phyloP scores from a whole-genome alignment of 2,888 invertebrate species.

The Lysandra coridon region DNA sequence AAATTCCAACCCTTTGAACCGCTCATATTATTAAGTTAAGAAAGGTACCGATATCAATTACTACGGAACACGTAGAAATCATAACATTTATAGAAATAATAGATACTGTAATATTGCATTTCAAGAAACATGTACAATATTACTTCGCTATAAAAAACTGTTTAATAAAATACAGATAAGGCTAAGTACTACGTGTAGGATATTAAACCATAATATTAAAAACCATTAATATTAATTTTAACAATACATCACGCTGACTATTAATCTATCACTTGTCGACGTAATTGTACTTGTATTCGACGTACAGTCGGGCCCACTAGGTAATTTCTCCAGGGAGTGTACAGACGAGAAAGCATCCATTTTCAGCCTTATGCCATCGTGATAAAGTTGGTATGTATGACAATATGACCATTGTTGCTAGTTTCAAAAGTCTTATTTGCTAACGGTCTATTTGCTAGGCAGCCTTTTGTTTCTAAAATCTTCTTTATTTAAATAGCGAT shows the following conservation, averaged over 20 bases:
- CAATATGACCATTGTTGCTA: neutral
- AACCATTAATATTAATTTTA: neutral
- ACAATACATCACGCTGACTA: neutral
- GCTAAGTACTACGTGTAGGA: too few species aligned
- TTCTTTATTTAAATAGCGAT: neutral
- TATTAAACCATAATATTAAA: too few species aligned
- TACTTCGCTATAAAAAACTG: too few species aligned
- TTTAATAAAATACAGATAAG: too few species aligned
- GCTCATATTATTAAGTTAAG: too few species aligned
- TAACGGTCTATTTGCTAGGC: neutral
- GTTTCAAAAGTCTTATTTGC: slow-evolving; percentile 15
- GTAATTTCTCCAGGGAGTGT: slow-evolving; percentile 33
- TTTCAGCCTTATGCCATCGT: neutral
- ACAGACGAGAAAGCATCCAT: neutral
- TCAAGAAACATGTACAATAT: too few species aligned
- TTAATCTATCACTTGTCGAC: slow-evolving; percentile 10
- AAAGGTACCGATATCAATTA: too few species aligned
- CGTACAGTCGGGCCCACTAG: slow-evolving; percentile 28
- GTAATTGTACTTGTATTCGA: slow-evolving; percentile 19
- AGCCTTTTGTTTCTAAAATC: neutral
- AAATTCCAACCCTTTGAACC: too few species aligned
- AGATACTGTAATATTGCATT: too few species aligned
- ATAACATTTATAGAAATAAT: too few species aligned
- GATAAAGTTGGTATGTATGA: neutral
- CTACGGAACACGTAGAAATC: too few species aligned